Evolutionary conservation across 2,797 vertebrate genomes (phyloP), one percentile per base, ranked within the genome.

Genomic region (Sciurus vulgaris): DNA sequence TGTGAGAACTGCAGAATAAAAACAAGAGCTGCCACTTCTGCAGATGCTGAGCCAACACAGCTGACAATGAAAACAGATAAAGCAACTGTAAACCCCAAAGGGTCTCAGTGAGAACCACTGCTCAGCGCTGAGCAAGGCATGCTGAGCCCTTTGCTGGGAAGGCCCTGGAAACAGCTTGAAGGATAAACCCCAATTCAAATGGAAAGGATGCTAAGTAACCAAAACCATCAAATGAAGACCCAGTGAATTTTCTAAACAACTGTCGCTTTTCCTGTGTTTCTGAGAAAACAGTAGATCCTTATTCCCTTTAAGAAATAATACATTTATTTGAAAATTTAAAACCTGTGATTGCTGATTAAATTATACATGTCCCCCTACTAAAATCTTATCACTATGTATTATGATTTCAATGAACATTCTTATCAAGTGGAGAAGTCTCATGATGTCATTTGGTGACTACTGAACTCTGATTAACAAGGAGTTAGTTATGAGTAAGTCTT

Each of bases 281-380:
- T 85, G 44, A 49, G 33, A 65, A 47, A 89, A 79, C 5, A 22
- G 3, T 33, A 35, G 22, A 13, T 82, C 26, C n/a, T 26, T 77
- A 28, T 54, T 61, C 0, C 47, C 41, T 82, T 28, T 41, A 30
- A 41, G 33, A 85, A 94, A 89, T 81, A 84, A 56, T 15, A 47
- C 12, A 38, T 89, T 92, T 77, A 56, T 73, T 73, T 78, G n/a
- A 70, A 81, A 83, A 65, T 33, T 78, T 65, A 90, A 59, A 83
- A 17, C 30, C 9, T 77, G 83, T 67, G 10, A 83, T 82, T 59
- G 5, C 1, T 89, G 63, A n/a, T 35, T 83, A 24, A 78, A 78
- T 93, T 33, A 84, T 65, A 3, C 47, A 61, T 77, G 4, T 73
- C 33, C 22, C 2, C 10, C 78, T 44, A 6, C 35, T 82, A 78